Base-by-base conservation (phyloP, 2,113 vertebrate species). In the Enhydra lutris region DNA sequence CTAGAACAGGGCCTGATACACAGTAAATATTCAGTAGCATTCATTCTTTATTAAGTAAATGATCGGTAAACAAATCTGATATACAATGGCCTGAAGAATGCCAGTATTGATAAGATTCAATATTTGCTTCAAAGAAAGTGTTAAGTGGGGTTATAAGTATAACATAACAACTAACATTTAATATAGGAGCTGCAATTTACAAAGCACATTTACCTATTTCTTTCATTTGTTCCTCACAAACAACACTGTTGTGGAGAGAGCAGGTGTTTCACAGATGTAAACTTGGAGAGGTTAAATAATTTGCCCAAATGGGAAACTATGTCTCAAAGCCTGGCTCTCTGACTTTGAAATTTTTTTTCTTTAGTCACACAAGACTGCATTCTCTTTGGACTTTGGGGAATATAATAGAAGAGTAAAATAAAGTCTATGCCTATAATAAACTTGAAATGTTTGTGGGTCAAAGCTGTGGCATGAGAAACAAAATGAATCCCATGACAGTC, bases 241-340 rank as follows among this genome's bases (percentile, higher is more conserved):
- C 55, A 86, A 42, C 34, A 55, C 24, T 67, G 47, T 50, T 96
- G 21, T 80, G 20, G 50, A 94, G 24, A 91, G 61, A 93, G n/a
- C 39, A 79, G 50, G 55, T 91, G 78, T 78, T 93, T 87, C 86
- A 74, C 82, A 97, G 71, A 85, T 86, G n/a, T 86, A 89, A 93
- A 91, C 24, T 59, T 71, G 23, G 31, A 97, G 57, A 94, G 36
- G 71, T 91, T 97, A 89, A 93, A 92, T 93, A 69, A 84, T 95
- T 95, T 96, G 34, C 50, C 79, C 9, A 91, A 88, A 81, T 52
- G 21, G 36, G n/a, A 89, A 88, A 96, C n/a, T 69, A 6, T 80
- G 42, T 95, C 57, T 91, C 71, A 80, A 55, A 92, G 47, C 8
- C 34, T 42, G 34, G 12, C 39, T 95, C 93, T 79, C 63, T 87